Evolutionary conservation across 2,797 vertebrate genomes (phyloP), one percentile per base, ranked within the genome.

Genomic region (Crax fasciolata): DNA sequence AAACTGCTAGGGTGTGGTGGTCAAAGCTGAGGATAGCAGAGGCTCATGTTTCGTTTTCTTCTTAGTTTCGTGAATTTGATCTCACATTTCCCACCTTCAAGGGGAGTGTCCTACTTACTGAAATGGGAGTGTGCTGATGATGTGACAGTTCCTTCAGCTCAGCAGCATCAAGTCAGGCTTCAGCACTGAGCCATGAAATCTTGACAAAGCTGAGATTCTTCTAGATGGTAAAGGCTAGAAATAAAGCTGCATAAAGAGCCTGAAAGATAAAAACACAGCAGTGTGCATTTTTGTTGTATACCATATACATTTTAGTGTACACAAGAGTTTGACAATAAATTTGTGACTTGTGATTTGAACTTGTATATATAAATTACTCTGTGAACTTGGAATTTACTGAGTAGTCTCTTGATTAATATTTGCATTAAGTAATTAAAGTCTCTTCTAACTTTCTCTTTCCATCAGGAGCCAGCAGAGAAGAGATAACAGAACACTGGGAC

Each of bases 401-500:
- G 23, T 61, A 17, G 67, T 87, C 72, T 63, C 72, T 74, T 84
- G 44, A 80, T 84, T 66, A 73, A 49, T 83, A 44, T 52, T 84
- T 86, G 39, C 35, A 23, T 87, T 39, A 71, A 81, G 49, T 86
- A 4, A 65, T 70, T 70, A 11, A 74, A 61, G 4, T 49, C 32
- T 58, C 4, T 94, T 93, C 91, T 84, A 23, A 79, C 20, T 80
- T 88, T 55, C 6, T 66, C 38, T 83, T 87, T 70, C 93, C 59
- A 94, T 94, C 91, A 99, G 99, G 99, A 95, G 98, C 99, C 87
- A 99, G 97, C 96, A 98, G 98, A 97, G 99, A 99, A 95, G 99
- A 99, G 97, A 99, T 99, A 90, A 97, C 97, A 58, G 98, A 99
- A 93, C 99, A 99, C 91, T 99, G 99, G 99, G 98, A 99, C 15